These are phyloP conservation scores for Vultur gryphus DNA, from an alignment of 2,797 vertebrate genomes.

Conservation along the genomic window DNA sequence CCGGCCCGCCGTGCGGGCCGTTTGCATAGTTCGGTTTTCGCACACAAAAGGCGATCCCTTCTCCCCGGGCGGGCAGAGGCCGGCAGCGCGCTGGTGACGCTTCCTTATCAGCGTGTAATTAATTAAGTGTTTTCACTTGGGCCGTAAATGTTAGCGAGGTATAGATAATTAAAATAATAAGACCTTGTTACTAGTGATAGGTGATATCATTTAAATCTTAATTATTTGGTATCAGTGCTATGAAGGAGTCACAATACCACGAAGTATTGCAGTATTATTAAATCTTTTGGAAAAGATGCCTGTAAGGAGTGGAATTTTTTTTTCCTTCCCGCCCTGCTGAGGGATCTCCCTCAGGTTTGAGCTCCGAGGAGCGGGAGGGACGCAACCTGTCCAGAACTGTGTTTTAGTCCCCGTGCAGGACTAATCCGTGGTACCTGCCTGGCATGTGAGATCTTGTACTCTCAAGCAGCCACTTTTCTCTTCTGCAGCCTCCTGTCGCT, in stretches of 20 bases:
- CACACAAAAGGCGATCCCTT: not conserved
- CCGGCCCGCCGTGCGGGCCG: not conserved
- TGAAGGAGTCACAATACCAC: not conserved
- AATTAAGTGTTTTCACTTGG: not conserved
- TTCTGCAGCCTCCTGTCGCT: not conserved
- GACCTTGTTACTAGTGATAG: not conserved
- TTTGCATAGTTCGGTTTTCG: fast-evolving
- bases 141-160: not conserved
- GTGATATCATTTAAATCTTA: not conserved
- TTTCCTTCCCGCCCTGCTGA: not conserved
- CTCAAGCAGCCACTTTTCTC: too few relatives aligned
- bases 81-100: not conserved
- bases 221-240: not conserved
- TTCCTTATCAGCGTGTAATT: not conserved
- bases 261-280: not conserved
- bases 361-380: not conserved
- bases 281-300: not conserved
- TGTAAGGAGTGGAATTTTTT: not conserved
- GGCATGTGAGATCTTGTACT: fast-evolving
- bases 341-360: not conserved
- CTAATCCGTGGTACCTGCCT: not conserved
- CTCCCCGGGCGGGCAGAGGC: not conserved
- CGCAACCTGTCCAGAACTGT: fast-evolving
- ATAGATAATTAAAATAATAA: not conserved
- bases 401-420: fast-evolving